Evolutionary conservation across 2,888 invertebrate species (phyloP).

Genomic region (Timema cristinae): DNA sequence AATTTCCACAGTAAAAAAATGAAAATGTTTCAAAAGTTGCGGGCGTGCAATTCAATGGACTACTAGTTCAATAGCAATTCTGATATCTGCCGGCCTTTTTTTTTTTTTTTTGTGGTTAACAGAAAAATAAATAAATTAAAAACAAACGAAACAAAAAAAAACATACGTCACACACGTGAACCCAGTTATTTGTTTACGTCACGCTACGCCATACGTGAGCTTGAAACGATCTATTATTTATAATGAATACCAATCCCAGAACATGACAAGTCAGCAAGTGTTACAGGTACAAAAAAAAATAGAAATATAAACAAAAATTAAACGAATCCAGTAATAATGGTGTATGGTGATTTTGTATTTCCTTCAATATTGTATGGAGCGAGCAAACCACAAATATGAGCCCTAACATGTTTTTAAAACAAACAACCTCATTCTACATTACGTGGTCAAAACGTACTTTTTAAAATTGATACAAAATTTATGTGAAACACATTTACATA

Average conservation of each 20-base stretch:
- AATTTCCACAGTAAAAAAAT: too few relatives aligned
- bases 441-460: background rate
- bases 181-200: slow-evolving; percentile 2
- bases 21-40: too few relatives aligned
- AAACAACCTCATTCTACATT: background rate
- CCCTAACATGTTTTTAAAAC: background rate
- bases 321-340: background rate
- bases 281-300: background rate
- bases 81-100: too few relatives aligned
- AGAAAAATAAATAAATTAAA: slow-evolving; percentile 7
- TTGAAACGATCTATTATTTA: slow-evolving; percentile 10
- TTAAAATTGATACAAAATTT: too few relatives aligned
- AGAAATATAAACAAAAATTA: background rate
- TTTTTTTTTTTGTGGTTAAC: slow-evolving; percentile 2
- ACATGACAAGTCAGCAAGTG: slow-evolving; percentile 8
- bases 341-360: background rate
- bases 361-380: background rate
- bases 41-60: too few relatives aligned
- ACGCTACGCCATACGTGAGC: background rate
- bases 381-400: background rate
- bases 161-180: background rate
- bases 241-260: slow-evolving; percentile 9
- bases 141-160: slow-evolving; percentile 10
- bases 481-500: too few relatives aligned
- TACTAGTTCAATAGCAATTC: too few relatives aligned